Evolutionary conservation across 2,888 invertebrate species (phyloP).

Genomic region (Tipula vernalis): DNA sequence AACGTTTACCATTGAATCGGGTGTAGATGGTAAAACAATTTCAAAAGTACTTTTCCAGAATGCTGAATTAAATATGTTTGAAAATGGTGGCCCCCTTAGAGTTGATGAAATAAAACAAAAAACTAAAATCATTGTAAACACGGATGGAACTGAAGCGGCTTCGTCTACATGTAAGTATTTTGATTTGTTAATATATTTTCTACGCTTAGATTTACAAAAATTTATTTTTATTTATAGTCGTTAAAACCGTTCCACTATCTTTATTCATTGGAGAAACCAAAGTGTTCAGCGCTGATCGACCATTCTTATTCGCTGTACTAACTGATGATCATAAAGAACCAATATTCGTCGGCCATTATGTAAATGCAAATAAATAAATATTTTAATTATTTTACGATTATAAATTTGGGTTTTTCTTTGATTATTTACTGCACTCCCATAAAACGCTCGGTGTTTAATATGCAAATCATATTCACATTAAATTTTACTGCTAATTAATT

Average conservation of each 20-base stretch:
- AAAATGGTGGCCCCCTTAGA: neutral
- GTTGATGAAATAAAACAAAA: neutral
- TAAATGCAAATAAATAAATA: too few relatives aligned
- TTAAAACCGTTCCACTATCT: neutral
- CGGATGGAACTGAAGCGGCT: neutral
- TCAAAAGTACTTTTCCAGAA: neutral
- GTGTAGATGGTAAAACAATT: neutral
- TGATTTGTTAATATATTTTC: too few relatives aligned
- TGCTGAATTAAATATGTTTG: neutral
- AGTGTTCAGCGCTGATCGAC: neutral
- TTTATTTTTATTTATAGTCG: neutral
- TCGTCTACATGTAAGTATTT: neutral
- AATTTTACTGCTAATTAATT: too few relatives aligned
- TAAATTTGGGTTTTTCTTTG: too few relatives aligned
- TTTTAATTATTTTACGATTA: too few relatives aligned
- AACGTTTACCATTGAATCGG: neutral
- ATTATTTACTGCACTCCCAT: too few relatives aligned
- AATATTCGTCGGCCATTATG: neutral
- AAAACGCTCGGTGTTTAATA: too few relatives aligned
- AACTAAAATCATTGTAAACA: neutral
- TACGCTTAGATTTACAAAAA: neutral
- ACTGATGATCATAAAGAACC: neutral
- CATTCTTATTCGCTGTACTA: neutral
- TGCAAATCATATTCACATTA: too few relatives aligned
- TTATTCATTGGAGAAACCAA: neutral